phyloP scores from a whole-genome alignment of 2,888 invertebrate genomes.

The Disparrhopalites patrizii region DNA sequence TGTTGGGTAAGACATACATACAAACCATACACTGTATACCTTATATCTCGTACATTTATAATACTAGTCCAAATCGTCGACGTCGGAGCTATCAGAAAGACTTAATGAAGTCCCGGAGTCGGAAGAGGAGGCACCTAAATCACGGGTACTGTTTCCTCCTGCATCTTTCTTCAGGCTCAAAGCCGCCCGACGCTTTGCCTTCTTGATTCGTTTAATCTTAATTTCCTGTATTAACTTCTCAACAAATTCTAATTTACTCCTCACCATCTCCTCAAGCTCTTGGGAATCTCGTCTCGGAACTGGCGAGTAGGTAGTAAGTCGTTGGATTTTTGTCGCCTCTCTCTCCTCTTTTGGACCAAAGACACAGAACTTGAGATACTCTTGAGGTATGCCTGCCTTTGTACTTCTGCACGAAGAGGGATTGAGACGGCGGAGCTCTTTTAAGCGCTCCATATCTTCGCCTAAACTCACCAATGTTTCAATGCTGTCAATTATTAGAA shows the following conservation, averaged over 20 bases:
- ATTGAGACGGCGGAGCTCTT: constrained; percentile 2
- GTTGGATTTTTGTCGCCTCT: background rate
- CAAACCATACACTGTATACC: no score
- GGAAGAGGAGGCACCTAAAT: no score
- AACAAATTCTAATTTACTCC: background rate
- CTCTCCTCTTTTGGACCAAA: background rate
- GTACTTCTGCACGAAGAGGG: background rate
- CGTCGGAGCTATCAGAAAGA: no score
- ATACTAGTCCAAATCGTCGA: no score
- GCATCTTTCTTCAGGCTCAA: no score
- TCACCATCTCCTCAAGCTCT: background rate
- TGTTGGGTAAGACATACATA: no score
- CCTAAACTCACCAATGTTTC: background rate
- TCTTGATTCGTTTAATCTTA: no score
- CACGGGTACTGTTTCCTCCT: no score
- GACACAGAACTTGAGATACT: background rate
- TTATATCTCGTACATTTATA: no score
- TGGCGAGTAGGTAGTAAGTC: background rate
- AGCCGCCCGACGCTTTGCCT: no score
- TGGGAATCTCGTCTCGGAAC: background rate
- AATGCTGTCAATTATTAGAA: constrained; percentile 13
- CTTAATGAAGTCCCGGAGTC: no score
- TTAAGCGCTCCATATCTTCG: background rate
- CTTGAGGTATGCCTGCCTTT: background rate
- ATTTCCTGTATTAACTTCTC: constrained; percentile 4